Evolutionary conservation across 30 jellyfish, hydroid and myxozoan genomes (phyloP), one percentile per base, ranked within the genome.

Genomic region (Cassiopea xamachana): DNA sequence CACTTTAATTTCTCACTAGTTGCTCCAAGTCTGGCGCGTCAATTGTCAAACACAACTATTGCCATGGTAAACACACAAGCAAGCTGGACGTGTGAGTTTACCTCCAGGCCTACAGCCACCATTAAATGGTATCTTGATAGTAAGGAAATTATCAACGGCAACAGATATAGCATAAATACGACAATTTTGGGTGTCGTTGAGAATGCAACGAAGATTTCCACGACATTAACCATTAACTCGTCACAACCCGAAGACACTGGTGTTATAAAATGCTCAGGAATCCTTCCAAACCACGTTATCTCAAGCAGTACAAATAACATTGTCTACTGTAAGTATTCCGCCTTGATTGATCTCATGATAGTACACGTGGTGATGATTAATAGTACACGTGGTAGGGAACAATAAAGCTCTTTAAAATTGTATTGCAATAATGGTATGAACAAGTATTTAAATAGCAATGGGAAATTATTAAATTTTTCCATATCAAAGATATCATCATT

Each of bases 221-320:
- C 95, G 7, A 67, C 77, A 1, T 78, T 92, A 64, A 61, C 73
- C 39, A 75, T 92, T 1, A 82, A 75, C 45, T 18, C 47, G 6
- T 70, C 95, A 46, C 71, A 14, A 77, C 98, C 96, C 17, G 83
- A 61, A 48, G 98, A 92, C 73, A 60, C 77, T 15, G 98, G 98
- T 48, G 58, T 27, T 18, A 82, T 92, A 16, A 43, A 75, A 12
- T 92, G 98, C 67, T 15, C 79, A 19, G 95, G 85, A 5, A 46
- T 48, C 2, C 48, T 83, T 17, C 91, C 89, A 0, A 81, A 50
- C 45, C 89, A 78, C n/a, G 80, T 86, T 46, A 67, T 47, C 43
- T 12, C 91, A n/a, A 78, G 92, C 14, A 14, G 49, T 2, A 79
- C 93, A 1, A 75, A 71, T 48, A 91, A 83, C 68, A 64, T 51